Conservation (phyloP, 2,797 vertebrate genomes). For the Chelon labrosus region DNA sequence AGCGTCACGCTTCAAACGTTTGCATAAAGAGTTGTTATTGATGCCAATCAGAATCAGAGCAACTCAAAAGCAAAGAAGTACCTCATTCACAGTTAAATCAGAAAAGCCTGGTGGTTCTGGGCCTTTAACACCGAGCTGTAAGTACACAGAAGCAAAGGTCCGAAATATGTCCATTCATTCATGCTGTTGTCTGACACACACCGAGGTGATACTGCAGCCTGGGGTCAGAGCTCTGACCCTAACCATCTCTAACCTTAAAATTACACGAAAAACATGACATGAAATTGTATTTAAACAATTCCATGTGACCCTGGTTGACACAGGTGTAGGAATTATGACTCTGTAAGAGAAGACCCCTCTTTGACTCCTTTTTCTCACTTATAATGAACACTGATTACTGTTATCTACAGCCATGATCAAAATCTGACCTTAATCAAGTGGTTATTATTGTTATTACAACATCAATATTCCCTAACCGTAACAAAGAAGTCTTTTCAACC, state of each 20-base stretch:
- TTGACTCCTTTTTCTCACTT: background rate
- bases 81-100: background rate
- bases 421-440: background rate
- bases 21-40: background rate
- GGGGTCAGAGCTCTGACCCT: too few species aligned
- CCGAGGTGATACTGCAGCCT: background rate
- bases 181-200: background rate
- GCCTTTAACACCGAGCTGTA: background rate
- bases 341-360: background rate
- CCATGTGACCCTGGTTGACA: too few species aligned
- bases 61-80: too few species aligned
- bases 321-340: background rate
- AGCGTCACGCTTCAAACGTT: background rate
- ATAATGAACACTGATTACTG: background rate
- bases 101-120: background rate
- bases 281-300: too few species aligned
- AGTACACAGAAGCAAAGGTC: background rate
- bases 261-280: too few species aligned
- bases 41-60: background rate
- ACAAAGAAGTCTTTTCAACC: background rate
- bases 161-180: background rate
- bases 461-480: background rate
- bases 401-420: background rate
- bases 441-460: background rate
- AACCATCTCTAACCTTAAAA: too few species aligned